Evolutionary conservation across 2,888 invertebrate genomes (phyloP).

Genomic region (Macrophya alboannulata): DNA sequence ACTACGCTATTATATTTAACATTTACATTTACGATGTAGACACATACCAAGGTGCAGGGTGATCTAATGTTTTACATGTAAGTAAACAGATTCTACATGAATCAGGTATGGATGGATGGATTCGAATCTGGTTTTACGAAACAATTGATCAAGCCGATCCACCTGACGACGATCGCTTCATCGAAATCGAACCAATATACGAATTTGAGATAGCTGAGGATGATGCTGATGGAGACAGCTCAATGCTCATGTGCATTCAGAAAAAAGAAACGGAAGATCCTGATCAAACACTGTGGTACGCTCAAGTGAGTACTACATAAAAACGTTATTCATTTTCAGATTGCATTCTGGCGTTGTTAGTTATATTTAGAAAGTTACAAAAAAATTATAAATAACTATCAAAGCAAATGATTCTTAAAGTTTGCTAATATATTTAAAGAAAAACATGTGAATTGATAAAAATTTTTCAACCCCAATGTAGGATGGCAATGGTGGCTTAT

Average conservation of each 20-base stretch:
- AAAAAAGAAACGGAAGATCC: conserved; percentile 79
- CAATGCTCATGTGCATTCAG: conserved; percentile 82
- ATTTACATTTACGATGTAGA: neutral
- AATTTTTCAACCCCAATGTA: conserved; percentile 73
- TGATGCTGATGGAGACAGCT: conserved; percentile 46
- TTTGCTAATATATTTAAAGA: neutral
- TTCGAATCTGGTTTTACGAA: conserved; percentile 95
- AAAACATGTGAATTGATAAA: conserved; percentile 5
- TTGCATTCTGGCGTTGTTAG: conserved; percentile 8
- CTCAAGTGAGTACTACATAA: conserved; percentile 84
- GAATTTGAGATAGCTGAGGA: conserved; percentile 86
- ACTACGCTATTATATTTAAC: neutral
- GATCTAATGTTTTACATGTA: neutral
- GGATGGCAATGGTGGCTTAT: conserved; percentile 94
- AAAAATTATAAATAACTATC: neutral
- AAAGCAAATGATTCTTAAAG: neutral
- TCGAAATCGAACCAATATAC: conserved; percentile 93
- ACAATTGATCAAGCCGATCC: conserved; percentile 94
- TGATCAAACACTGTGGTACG: conserved; percentile 84
- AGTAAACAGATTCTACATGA: neutral
- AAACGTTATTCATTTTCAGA: neutral
- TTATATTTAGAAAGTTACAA: neutral
- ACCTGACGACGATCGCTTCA: conserved; percentile 89
- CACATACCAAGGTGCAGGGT: neutral
- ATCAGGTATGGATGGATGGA: conserved; percentile 88